These are phyloP conservation scores for Yoshiicerus persimilis DNA, from an alignment of 1,140 invertebrate species.

Conservation along the genomic window DNA sequence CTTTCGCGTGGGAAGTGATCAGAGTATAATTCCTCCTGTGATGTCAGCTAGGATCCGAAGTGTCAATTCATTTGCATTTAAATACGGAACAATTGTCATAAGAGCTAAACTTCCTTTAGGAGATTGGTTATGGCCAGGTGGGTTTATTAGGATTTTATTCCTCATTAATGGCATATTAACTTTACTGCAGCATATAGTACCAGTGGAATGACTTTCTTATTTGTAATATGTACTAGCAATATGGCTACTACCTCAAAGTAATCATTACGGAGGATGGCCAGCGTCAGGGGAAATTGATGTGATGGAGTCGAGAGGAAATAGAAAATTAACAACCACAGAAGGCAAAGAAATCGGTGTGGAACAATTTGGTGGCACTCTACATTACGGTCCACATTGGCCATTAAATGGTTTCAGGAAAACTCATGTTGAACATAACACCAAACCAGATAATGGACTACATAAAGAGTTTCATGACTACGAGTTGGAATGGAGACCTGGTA, in stretches of 20 bases:
- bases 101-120: slow-evolving; percentile 48
- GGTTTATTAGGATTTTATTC: not conserved
- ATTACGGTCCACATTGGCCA: slow-evolving; percentile 62
- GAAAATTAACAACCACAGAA: slow-evolving; percentile 53
- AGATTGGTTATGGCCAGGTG: slow-evolving; percentile 34
- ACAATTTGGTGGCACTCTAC: slow-evolving; percentile 62
- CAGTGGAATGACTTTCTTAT: too few species aligned
- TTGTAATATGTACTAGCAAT: slow-evolving; percentile 53
- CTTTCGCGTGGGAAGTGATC: not conserved
- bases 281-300: slow-evolving; percentile 62
- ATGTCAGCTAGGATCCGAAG: slow-evolving; percentile 69
- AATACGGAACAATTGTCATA: slow-evolving; percentile 72
- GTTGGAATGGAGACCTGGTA: slow-evolving; percentile 52
- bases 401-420: slow-evolving; percentile 60
- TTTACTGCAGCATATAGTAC: too few species aligned
- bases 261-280: slow-evolving; percentile 58
- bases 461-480: slow-evolving; percentile 53
- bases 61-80: slow-evolving; percentile 65
- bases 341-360: slow-evolving; percentile 62
- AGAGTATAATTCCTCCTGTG: not conserved
- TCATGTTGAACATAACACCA: slow-evolving; percentile 55
- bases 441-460: slow-evolving; percentile 56
- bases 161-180: not conserved
- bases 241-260: slow-evolving; percentile 59
- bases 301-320: slow-evolving; percentile 63